These are phyloP conservation scores for Tenodera sinensis DNA, from an alignment of 2,888 invertebrate genomes.

Conservation along the genomic window DNA sequence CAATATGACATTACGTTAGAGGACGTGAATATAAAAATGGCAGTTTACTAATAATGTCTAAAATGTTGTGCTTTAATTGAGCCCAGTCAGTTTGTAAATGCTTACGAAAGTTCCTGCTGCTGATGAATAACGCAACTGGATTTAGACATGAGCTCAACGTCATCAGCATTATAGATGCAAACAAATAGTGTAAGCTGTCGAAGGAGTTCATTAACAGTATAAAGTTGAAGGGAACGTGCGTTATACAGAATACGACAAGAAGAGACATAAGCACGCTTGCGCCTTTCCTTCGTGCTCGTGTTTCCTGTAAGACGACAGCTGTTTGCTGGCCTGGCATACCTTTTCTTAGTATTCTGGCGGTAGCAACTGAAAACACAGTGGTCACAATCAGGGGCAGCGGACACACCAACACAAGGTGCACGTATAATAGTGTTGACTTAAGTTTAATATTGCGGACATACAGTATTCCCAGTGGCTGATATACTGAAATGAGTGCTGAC, in stretches of 20 bases:
- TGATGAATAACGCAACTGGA: background rate
- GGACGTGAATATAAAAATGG: too few relatives aligned
- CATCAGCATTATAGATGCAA: background rate
- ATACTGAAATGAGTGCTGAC: background rate
- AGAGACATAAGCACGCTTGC: background rate
- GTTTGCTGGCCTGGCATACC: background rate
- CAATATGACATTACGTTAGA: too few relatives aligned
- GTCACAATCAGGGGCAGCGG: too few relatives aligned
- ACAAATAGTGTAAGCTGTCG: fast-evolving
- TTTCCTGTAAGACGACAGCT: background rate
- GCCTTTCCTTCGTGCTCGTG: background rate
- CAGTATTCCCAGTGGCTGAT: fast-evolving
- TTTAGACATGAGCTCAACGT: background rate
- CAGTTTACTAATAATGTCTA: too few relatives aligned
- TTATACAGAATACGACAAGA: background rate
- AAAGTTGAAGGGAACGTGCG: background rate
- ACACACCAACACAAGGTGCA: too few relatives aligned
- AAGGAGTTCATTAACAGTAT: fast-evolving
- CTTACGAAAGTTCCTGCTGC: background rate
- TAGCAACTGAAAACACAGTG: background rate
- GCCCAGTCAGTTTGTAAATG: background rate
- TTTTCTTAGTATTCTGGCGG: background rate
- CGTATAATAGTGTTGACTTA: too few relatives aligned
- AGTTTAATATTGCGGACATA: background rate
- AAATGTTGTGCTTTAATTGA: too few relatives aligned